Base-by-base conservation (phyloP, 2,888 invertebrate species). In the Therioaphis trifolii region DNA sequence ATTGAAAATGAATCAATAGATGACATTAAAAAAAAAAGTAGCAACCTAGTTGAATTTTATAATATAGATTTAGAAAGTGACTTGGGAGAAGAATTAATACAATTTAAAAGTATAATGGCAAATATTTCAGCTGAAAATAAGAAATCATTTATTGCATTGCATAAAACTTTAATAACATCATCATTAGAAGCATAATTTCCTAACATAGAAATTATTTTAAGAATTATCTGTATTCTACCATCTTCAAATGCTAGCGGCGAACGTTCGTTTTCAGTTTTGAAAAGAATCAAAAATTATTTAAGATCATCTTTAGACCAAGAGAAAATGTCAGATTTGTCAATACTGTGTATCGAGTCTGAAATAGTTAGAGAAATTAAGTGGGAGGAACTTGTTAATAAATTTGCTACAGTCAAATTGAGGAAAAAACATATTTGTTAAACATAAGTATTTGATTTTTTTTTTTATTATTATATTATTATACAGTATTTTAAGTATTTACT, bases 101-200 rank as follows among this genome's bases (percentile, higher is more conserved):
- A 58, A 58, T 58, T 58, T 58, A 58, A 58, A 58, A 58, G 58
- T 58, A n/a, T 69, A 24, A 24, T 69, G 69, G 7, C 43, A 43
- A 43, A 69, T 69, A 43, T 43, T 21, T 69, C 69, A 69, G 40
- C 21, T 21, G 69, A 69, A 43, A 69, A 69, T 43, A 43, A 43
- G 14, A 69, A 43, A 43, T 69, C 43, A 69, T 69, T 69, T 69
- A 43, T 69, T 69, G 40, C 21, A 21, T 69, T 21, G 21, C 43
- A 69, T 43, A 69, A 69, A 43, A 66, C 40, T 66, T 66, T 35
- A 66, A 66, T 66, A 35, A 9, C 7, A 66, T 66, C 66, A 66
- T 35, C n/a, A 66, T 66, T 35, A 66, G 35, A 66, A 66, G 0
- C 35, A 35, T 66, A 1, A 35, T 66, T 66, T 66, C 40, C 66